These are phyloP conservation scores for Poecilobothrus nobilitatus DNA, from an alignment of 2,888 invertebrate species.

Conservation along the genomic window DNA sequence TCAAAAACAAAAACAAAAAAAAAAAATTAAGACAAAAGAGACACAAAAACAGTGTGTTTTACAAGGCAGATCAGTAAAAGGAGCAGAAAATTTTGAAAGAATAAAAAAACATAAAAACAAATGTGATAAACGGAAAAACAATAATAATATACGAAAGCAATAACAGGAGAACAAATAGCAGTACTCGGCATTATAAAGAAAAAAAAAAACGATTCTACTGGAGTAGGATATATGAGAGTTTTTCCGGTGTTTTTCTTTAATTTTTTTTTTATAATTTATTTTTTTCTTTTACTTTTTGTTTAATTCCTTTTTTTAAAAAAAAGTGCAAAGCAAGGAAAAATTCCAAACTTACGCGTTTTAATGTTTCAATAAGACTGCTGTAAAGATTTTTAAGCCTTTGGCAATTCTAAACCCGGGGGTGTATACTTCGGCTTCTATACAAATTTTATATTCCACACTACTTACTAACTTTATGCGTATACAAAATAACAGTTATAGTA, in stretches of 20 bases:
- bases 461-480: conserved; percentile 32
- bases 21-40: too few relatives aligned
- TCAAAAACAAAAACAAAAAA: neutral
- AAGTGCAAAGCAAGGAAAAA: conserved; percentile 31
- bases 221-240: neutral
- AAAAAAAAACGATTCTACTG: neutral
- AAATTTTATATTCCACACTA: neutral
- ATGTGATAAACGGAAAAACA: conserved; percentile 6
- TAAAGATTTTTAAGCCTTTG: conserved; percentile 43
- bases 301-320: conserved; percentile 16
- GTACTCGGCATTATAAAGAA: neutral
- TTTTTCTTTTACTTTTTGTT: conserved; percentile 23
- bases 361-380: conserved; percentile 40
- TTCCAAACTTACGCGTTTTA: conserved; percentile 40
- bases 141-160: neutral
- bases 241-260: neutral
- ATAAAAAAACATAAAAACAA: neutral
- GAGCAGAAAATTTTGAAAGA: neutral
- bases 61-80: neutral
- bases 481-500: conserved; percentile 17
- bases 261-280: conserved; percentile 23
- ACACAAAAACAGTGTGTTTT: neutral
- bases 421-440: conserved; percentile 33
- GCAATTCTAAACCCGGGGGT: conserved; percentile 45
- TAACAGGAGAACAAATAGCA: neutral